These are phyloP conservation scores for Pipra filicauda DNA, from an alignment of 2,113 vertebrate genomes.

Conservation along the genomic window DNA sequence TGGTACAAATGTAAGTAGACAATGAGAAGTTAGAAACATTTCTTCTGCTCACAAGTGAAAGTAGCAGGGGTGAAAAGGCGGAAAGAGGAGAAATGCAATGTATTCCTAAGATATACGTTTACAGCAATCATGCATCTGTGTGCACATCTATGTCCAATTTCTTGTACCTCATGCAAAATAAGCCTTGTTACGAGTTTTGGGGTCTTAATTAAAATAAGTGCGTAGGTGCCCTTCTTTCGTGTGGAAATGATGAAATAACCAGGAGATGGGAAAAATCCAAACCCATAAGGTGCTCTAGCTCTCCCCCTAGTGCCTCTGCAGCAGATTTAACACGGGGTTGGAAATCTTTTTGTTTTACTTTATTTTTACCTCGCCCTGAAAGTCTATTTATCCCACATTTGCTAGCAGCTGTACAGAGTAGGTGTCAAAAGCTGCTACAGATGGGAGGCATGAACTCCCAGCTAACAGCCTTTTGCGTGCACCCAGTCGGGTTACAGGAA, in stretches of 20 bases:
- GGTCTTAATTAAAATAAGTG: not conserved
- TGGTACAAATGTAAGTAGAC: not conserved
- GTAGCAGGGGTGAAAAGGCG: not conserved
- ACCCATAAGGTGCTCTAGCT: not conserved
- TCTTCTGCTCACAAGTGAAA: not conserved
- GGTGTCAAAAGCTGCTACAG: not conserved
- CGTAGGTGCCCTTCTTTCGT: rapidly evolving
- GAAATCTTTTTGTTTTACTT: not conserved
- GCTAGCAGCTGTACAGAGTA: not conserved
- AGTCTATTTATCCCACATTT: not conserved
- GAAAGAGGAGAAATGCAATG: not conserved
- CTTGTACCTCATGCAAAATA: not conserved
- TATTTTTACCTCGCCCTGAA: not conserved
- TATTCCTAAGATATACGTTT: not conserved
- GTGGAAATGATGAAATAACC: not conserved
- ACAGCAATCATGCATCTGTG: not conserved
- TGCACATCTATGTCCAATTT: not conserved
- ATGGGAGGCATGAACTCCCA: not conserved
- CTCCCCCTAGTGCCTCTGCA: not conserved
- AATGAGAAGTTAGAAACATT: not conserved
- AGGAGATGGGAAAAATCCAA: not conserved
- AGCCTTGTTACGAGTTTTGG: not conserved
- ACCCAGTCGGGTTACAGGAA: not conserved
- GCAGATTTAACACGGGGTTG: not conserved
- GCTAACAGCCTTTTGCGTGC: not conserved